phyloP scores from a whole-genome alignment of 1,140 invertebrate species.

The Drosophila azteca region DNA sequence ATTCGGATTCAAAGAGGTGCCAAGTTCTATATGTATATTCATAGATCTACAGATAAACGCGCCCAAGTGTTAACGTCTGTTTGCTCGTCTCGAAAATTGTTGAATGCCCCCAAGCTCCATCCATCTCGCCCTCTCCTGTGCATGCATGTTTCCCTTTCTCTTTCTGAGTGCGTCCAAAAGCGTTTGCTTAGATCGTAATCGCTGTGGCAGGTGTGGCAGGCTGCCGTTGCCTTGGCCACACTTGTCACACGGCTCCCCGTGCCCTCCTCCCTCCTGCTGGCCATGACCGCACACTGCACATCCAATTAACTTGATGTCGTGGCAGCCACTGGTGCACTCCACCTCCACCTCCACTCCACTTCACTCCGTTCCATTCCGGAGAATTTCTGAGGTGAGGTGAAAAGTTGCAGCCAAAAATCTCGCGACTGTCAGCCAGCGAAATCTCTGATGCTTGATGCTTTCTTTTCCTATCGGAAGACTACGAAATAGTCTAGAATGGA shows the following conservation, averaged over 20 bases:
- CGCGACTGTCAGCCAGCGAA: slow-evolving; percentile 66
- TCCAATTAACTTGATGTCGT: slow-evolving; percentile 73
- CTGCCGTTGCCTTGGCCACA: slow-evolving; percentile 46
- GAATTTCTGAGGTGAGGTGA: slow-evolving; percentile 64
- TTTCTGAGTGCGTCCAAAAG: slow-evolving; percentile 13
- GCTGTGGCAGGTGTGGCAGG: slow-evolving; percentile 1
- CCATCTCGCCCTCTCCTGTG: neutral
- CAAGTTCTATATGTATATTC: slow-evolving; percentile 45
- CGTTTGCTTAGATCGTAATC: slow-evolving; percentile 47
- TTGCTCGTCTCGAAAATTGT: slow-evolving; percentile 49
- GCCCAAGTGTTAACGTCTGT: slow-evolving; percentile 61
- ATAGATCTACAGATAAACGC: slow-evolving; percentile 44
- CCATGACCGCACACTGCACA: slow-evolving; percentile 23
- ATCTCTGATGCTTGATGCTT: slow-evolving; percentile 21
- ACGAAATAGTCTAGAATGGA: too few relatives aligned
- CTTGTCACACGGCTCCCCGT: slow-evolving; percentile 18
- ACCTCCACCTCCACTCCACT: too few relatives aligned
- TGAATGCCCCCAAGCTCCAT: slow-evolving; percentile 34
- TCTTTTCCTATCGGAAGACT: too few relatives aligned
- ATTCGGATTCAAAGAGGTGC: slow-evolving; percentile 35
- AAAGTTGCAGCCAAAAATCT: slow-evolving; percentile 73
- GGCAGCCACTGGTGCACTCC: slow-evolving; percentile 10
- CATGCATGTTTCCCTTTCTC: neutral
- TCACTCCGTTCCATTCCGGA: slow-evolving; percentile 12
- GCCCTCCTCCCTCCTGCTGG: neutral